phyloP scores from a whole-genome alignment of 2,113 vertebrate species.

The Calidris pugnax region DNA sequence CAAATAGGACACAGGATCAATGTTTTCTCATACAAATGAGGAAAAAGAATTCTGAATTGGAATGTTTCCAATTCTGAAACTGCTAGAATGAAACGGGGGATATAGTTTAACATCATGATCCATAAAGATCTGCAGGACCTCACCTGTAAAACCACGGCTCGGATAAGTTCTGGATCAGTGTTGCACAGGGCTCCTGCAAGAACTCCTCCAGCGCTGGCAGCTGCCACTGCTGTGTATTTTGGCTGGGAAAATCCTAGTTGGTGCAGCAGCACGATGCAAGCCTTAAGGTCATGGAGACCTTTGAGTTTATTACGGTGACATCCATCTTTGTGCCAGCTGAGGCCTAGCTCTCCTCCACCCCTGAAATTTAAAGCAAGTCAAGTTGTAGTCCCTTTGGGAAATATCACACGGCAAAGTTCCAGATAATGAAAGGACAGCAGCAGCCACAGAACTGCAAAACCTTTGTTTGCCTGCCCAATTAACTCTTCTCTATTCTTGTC shows the following conservation, averaged over 20 bases:
- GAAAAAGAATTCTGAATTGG: background rate
- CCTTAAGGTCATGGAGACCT: conserved; percentile 87
- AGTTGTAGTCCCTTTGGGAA: background rate
- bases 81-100: background rate
- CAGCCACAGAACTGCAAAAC: background rate
- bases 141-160: conserved; percentile 87
- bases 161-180: conserved; percentile 79
- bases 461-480: background rate
- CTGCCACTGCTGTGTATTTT: conserved; percentile 77
- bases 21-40: background rate
- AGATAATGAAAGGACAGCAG: background rate
- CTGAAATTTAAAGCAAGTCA: conserved; percentile 69
- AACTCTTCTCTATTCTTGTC: background rate
- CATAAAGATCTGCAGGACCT: background rate
- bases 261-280: conserved; percentile 86
- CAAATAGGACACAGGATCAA: background rate
- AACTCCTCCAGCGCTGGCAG: conserved; percentile 91
- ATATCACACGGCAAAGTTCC: background rate
- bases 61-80: background rate
- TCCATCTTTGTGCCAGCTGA: conserved; percentile 87
- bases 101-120: background rate
- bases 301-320: conserved; percentile 82
- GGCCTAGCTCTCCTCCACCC: conserved; percentile 91
- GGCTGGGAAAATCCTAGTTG: conserved; percentile 84
- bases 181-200: conserved; percentile 91